These are phyloP conservation scores for Parochlus steinenii DNA, from an alignment of 2,888 invertebrate species.

Conservation along the genomic window DNA sequence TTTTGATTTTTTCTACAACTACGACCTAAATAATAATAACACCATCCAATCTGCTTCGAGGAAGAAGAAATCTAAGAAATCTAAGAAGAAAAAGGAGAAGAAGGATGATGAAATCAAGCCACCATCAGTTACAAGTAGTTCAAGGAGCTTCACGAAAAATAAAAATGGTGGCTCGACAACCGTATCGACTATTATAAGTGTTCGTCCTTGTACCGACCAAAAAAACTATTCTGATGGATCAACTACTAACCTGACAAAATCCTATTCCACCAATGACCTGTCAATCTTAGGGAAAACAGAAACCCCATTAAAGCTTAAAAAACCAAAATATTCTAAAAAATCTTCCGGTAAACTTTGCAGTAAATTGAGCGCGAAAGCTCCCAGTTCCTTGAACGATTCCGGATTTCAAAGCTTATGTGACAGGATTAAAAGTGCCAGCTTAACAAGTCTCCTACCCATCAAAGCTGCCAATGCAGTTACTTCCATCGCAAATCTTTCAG, in stretches of 20 bases:
- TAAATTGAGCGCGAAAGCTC: slow-evolving; percentile 1
- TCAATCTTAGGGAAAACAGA: slow-evolving; percentile 6
- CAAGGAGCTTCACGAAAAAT: too few relatives aligned
- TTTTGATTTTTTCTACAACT: slow-evolving; percentile 8
- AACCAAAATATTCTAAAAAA: slow-evolving; percentile 7
- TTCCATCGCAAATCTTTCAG: slow-evolving; percentile 17
- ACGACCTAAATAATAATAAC: slow-evolving; percentile 4
- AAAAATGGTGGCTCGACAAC: too few relatives aligned
- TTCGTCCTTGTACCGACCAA: slow-evolving; percentile 9
- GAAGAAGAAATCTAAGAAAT: slow-evolving; percentile 7
- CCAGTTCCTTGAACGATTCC: too few relatives aligned
- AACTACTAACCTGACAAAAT: too few relatives aligned
- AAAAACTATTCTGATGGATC: slow-evolving; percentile 5
- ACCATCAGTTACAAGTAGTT: neutral
- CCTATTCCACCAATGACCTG: slow-evolving; percentile 11
- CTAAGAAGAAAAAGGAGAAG: slow-evolving; percentile 11
- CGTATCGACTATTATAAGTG: slow-evolving; percentile 5
- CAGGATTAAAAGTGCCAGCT: slow-evolving; percentile 9
- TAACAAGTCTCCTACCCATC: slow-evolving; percentile 10
- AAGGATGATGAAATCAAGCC: slow-evolving; percentile 8
- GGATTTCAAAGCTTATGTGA: slow-evolving; percentile 9
- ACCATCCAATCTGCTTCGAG: neutral
- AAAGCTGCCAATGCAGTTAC: slow-evolving; percentile 1
- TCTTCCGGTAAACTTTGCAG: slow-evolving; percentile 8
- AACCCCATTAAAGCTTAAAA: slow-evolving; percentile 1